These are phyloP conservation scores for Hyposoter dolosus DNA, from an alignment of 2,888 invertebrate genomes.

Conservation along the genomic window DNA sequence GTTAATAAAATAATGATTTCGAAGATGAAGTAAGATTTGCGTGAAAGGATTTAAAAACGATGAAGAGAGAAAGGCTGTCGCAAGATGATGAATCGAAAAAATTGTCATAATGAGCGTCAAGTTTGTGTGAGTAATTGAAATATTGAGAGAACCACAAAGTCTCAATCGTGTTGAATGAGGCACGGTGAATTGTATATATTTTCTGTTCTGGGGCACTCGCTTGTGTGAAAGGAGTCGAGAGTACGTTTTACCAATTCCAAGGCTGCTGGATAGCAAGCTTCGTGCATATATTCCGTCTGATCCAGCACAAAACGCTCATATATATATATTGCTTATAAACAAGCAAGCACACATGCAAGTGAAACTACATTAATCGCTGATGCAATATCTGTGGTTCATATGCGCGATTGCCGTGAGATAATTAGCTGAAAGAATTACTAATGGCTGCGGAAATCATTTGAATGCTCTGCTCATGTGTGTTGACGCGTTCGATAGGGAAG, in stretches of 20 bases:
- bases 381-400: constrained; percentile 36
- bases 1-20: too few relatives aligned
- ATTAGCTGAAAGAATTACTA: constrained; percentile 58
- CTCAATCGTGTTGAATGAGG: not conserved
- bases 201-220: constrained; percentile 25
- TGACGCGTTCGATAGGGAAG: not conserved
- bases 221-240: constrained; percentile 46
- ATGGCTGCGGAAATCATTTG: constrained; percentile 44
- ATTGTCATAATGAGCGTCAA: too few relatives aligned
- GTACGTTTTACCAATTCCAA: constrained; percentile 36
- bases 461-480: not conserved
- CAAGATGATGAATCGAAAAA: too few relatives aligned
- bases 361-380: constrained; percentile 58
- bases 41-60: too few relatives aligned
- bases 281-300: not conserved
- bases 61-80: too few relatives aligned
- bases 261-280: constrained; percentile 40
- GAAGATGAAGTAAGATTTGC: too few relatives aligned
- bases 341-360: not conserved
- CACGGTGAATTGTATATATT: not conserved
- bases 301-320: constrained; percentile 21
- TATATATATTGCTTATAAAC: not conserved
- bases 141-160: not conserved
- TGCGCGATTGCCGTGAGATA: constrained; percentile 29
- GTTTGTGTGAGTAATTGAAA: not conserved